phyloP scores from a whole-genome alignment of 2,113 vertebrate species.

The Megaleporinus macrocephalus region DNA sequence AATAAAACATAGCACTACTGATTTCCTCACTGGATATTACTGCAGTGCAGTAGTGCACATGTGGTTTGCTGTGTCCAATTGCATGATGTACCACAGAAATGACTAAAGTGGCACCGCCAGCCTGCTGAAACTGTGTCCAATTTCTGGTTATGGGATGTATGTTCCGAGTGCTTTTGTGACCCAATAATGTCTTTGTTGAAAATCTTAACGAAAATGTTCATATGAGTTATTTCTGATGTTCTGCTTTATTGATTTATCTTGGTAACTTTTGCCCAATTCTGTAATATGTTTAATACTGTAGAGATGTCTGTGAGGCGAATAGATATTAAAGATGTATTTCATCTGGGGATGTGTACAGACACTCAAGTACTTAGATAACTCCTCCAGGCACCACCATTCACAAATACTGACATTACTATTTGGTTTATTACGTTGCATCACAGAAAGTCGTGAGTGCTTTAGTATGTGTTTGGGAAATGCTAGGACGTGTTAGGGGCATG shows the following conservation, averaged over 20 bases:
- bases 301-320: too few relatives aligned
- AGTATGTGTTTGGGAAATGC: too few relatives aligned
- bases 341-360: too few relatives aligned
- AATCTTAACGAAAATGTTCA: background rate
- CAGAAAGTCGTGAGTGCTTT: too few relatives aligned
- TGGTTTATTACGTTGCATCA: too few relatives aligned
- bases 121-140: background rate
- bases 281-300: background rate
- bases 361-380: too few relatives aligned
- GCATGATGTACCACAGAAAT: background rate
- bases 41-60: background rate
- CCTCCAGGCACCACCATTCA: too few relatives aligned
- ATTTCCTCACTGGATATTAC: background rate
- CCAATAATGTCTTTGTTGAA: background rate
- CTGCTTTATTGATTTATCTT: background rate
- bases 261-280: background rate
- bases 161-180: background rate
- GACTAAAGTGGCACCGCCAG: background rate
- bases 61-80: background rate
- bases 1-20: background rate
- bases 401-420: too few relatives aligned
- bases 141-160: background rate
- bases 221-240: background rate
- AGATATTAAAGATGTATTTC: too few relatives aligned
- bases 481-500: too few relatives aligned